Percentiles rank a stretch among this genome's conserved stretches.
Evolutionary conservation across 1,140 invertebrate species (phyloP).

Genomic region (Meloidogyne floridensis): DNA sequence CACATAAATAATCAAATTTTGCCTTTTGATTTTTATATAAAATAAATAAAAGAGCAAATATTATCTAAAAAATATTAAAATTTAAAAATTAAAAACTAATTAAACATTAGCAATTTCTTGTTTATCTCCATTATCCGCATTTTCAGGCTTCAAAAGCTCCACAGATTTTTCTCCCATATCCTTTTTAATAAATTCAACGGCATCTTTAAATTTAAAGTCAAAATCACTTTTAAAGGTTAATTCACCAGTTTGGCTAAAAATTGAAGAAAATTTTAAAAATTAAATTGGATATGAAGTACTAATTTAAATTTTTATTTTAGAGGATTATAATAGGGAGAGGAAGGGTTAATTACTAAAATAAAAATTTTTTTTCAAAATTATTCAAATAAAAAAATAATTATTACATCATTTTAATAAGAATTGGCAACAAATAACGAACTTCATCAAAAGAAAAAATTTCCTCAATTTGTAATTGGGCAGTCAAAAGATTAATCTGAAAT

Average conservation of each 20-base stretch:
- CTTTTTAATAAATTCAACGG: constrained; percentile 9
- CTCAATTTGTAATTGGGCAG: not conserved
- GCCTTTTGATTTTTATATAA: not conserved
- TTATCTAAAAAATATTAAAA: not conserved
- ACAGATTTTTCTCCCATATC: not conserved
- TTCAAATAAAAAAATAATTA: not conserved
- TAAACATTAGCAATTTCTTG: constrained; percentile 12
- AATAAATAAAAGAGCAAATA: constrained; percentile 15
- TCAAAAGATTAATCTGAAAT: not conserved
- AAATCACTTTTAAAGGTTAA: not conserved
- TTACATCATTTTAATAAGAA: not conserved
- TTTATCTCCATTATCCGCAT: not conserved
- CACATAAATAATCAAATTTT: not conserved
- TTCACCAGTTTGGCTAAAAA: not conserved
- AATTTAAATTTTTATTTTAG: too few relatives aligned
- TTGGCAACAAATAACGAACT: not conserved
- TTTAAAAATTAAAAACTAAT: not conserved
- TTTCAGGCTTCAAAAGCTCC: not conserved
- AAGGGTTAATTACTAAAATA: too few relatives aligned
- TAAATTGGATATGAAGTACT: too few relatives aligned
- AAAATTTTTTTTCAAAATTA: too few relatives aligned
- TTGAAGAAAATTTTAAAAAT: not conserved
- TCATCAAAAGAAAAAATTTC: not conserved
- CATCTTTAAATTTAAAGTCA: constrained; percentile 9
- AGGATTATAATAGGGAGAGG: too few relatives aligned